Evolutionary conservation across 1,140 invertebrate genomes (phyloP), one percentile per base, ranked within the genome.

Genomic region (Cotesia glomerata): DNA sequence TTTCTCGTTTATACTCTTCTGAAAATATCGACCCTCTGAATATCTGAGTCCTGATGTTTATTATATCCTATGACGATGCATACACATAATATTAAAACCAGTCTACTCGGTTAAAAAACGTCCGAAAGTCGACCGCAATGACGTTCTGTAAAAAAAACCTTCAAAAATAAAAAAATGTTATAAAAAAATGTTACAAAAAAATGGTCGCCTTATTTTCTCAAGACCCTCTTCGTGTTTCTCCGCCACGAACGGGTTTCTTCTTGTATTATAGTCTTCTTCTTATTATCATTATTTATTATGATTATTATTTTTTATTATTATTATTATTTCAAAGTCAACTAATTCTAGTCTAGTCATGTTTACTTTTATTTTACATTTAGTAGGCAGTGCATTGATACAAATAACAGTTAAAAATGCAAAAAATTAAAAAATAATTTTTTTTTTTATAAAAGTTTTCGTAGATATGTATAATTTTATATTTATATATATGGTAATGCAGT

Each of bases 221-320:
- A 72, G 70, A 72, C 32, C 69, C 69, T 71, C 69, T 72, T 59
- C 63, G 63, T 72, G 62, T 66, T 72, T 72, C 70, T 71, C 61
- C 34, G 56, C 61, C 69, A 72, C 63, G 52, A 72, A 72, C 70
- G 70, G 63, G 70, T 72, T 72, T 72, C 68, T 62, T 62, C 56
- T 35, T 39, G 35, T 34, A 11, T 36, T n/a, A n/a, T 56, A 13
- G 14, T 16, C 16, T 13, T 70, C 68, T 70, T 70, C 36, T 70
- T 9, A 52, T 45, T 70, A 18, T 70, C 49, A 39, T 11, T 16
- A 32, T 32, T 7, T n/a, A 14, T 45, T 63, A 51, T 14, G 32
- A 18, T 16, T 54, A 11, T 68, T 13, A 36, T 32, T 5, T 64
- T 35, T 9, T 11, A 2, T 8, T 7, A 9, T 11, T 45, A 9